phyloP scores from a whole-genome alignment of 2,797 vertebrate genomes.

The Pipistrellus kuhlii region DNA sequence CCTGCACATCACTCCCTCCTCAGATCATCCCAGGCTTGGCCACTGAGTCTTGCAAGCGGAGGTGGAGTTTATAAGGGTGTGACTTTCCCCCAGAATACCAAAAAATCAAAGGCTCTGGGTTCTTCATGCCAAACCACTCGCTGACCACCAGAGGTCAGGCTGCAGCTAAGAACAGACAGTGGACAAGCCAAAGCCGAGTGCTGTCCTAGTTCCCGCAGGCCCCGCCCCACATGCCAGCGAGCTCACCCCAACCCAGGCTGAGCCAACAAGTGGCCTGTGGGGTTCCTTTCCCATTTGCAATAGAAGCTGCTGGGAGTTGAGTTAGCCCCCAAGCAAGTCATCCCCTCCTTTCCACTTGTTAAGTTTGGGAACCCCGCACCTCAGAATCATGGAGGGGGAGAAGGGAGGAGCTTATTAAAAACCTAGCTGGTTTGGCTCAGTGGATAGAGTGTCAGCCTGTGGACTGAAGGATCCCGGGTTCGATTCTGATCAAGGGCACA shows the following conservation, averaged over 20 bases:
- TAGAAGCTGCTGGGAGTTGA: neutral
- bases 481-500: no score
- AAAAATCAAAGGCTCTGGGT: neutral
- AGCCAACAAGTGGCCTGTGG: neutral
- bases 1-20: neutral
- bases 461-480: no score
- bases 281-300: neutral
- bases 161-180: neutral
- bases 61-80: neutral
- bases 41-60: neutral
- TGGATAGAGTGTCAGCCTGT: no score
- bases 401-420: neutral
- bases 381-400: neutral
- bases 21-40: neutral
- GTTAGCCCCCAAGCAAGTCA: neutral
- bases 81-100: neutral
- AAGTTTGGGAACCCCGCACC: neutral
- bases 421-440: no score
- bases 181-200: neutral
- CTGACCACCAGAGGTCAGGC: slow-evolving; percentile 73
- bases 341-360: neutral
- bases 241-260: neutral
- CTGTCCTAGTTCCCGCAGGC: accelerated
- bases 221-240: accelerated
- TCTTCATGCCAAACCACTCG: neutral